Evolutionary conservation across 2,888 invertebrate genomes (phyloP), one percentile per base, ranked within the genome.

Genomic region (Amphipoea lucens): DNA sequence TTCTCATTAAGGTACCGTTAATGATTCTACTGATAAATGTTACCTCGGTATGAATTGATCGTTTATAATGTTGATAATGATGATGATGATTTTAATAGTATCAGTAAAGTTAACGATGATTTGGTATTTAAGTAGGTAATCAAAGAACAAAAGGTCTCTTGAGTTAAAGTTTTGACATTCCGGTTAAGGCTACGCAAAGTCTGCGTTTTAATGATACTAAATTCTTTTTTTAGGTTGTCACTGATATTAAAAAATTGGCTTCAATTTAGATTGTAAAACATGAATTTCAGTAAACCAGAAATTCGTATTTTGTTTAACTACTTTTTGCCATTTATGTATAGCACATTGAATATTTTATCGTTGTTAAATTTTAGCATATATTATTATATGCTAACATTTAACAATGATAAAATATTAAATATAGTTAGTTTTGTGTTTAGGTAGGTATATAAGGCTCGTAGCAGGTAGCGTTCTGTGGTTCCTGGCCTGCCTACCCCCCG

Each of bases 1-100:
- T 75, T 73, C 29, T 80, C 48, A 69, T 77, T 45, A 66, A 29
- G 9, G 60, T 67, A 40, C 48, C 40, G 36, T 66, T 81, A 69
- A 69, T 76, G 5, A 36, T 51, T 54, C 51, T 67, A 6, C 23
- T 60, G 29, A 81, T 60, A 40, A 51, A 36, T 74, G 29, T 51
- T 51, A 76, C 63, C n/a, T 70, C 17, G 6, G 23, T 57, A 63
- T 70, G 54, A 73, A 74, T 70, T n/a, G 7, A 76, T 48, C 9
- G 6, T 54, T 69, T n/a, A 65, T 57, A 48, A 20, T 23, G 4
- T 45, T 76, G 40, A 14, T 71, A 45, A 20, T 20, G 1, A 42
- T 57, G 40, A 14, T 71, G 45, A 20, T 20, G 1, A 42, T 57
- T 76, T 60, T 72, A 48, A 57, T 48, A 29, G 14, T 6, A 2